Conservation (phyloP, 2,888 invertebrate genomes). For the Unio pictorum region DNA sequence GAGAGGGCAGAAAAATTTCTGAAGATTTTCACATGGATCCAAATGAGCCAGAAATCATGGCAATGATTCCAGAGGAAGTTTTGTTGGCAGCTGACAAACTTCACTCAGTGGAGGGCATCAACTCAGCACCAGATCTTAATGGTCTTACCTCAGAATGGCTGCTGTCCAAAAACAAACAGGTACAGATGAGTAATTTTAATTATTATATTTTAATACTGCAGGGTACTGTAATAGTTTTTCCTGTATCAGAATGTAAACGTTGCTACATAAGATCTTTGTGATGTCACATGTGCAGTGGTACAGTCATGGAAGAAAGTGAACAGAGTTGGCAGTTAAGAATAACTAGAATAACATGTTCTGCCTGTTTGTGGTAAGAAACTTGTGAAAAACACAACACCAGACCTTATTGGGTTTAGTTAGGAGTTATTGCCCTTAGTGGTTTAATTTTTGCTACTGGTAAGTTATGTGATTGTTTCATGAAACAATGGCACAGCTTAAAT, state of each 20-base stretch:
- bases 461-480: too few species aligned
- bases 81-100: slow-evolving; percentile 54
- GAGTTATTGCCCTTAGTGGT: neutral
- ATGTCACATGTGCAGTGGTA: too few species aligned
- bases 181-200: slow-evolving; percentile 8
- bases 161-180: slow-evolving; percentile 51
- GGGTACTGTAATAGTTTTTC: too few species aligned
- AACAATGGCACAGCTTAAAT: too few species aligned
- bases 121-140: slow-evolving; percentile 75
- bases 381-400: too few species aligned
- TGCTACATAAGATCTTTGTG: too few species aligned
- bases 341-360: too few species aligned
- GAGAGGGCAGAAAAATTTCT: slow-evolving; percentile 88
- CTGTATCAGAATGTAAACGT: too few species aligned
- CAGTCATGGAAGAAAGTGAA: too few species aligned
- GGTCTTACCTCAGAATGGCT: slow-evolving; percentile 85
- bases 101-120: slow-evolving; percentile 54
- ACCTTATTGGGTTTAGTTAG: neutral
- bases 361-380: neutral
- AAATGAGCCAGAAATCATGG: slow-evolving; percentile 60
- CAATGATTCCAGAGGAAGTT: slow-evolving; percentile 65
- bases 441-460: too few species aligned
- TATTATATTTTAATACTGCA: too few species aligned
- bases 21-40: slow-evolving; percentile 85
- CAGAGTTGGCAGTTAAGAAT: too few species aligned